phyloP scores from a whole-genome alignment of 2,888 invertebrate species.

The Amphipoea lucens region DNA sequence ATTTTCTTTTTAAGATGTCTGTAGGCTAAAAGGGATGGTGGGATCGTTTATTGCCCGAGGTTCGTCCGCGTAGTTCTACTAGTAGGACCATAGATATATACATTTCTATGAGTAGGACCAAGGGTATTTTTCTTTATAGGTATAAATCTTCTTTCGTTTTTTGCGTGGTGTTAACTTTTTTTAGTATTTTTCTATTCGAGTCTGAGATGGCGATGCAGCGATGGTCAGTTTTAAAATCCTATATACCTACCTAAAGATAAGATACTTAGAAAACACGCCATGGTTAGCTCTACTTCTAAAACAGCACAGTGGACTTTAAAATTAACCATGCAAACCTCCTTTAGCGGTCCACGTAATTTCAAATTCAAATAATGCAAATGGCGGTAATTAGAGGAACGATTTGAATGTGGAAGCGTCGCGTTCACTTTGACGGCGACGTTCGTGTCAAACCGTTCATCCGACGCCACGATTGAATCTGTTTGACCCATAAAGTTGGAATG shows the following conservation, averaged over 20 bases:
- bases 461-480: conserved; percentile 64
- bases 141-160: too few species aligned
- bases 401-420: conserved; percentile 61
- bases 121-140: too few species aligned
- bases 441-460: conserved; percentile 60
- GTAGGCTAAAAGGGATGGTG: too few species aligned
- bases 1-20: background rate
- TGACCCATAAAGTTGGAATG: conserved; percentile 66
- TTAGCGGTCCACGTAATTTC: conserved; percentile 39
- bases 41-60: too few species aligned
- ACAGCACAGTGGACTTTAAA: conserved; percentile 32
- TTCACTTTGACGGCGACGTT: conserved; percentile 57
- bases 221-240: background rate
- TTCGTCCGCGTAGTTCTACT: too few species aligned
- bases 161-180: background rate
- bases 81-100: too few species aligned
- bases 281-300: conserved; percentile 1
- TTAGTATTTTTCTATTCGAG: background rate
- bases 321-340: conserved; percentile 39
- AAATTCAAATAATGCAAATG: conserved; percentile 62
- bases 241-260: background rate
- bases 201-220: background rate
- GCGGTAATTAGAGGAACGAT: conserved; percentile 61
- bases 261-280: background rate
- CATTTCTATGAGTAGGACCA: too few species aligned